A percentile compares a stretch with the other conserved stretches of the same genome.
Conservation (phyloP, 2,888 invertebrate genomes). For the Drosophila algonquin region DNA sequence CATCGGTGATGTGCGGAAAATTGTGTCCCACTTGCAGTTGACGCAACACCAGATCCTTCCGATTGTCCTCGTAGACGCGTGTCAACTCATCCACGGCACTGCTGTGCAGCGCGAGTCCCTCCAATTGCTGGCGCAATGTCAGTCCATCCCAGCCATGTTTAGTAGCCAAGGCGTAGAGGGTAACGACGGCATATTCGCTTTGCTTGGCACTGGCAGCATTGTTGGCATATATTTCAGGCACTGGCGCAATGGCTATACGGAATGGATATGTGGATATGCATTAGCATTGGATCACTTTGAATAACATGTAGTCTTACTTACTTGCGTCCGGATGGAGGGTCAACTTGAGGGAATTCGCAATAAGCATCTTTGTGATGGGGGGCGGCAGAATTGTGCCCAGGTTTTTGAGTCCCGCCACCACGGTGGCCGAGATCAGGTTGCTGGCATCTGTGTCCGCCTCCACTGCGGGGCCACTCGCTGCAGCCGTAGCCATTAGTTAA, state of each 20-base stretch:
- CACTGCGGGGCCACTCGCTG: neutral
- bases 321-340: slow-evolving; percentile 83
- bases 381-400: slow-evolving; percentile 75
- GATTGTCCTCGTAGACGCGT: slow-evolving; percentile 80
- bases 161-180: slow-evolving; percentile 79
- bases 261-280: too few species aligned
- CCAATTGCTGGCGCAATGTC: slow-evolving; percentile 76
- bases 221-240: slow-evolving; percentile 83
- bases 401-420: slow-evolving; percentile 80
- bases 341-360: slow-evolving; percentile 82
- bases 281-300: neutral
- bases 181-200: slow-evolving; percentile 82
- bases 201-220: slow-evolving; percentile 82
- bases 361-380: slow-evolving; percentile 79
- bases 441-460: slow-evolving; percentile 13
- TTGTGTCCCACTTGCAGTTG: slow-evolving; percentile 80
- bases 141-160: slow-evolving; percentile 77
- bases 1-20: slow-evolving; percentile 82
- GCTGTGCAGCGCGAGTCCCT: slow-evolving; percentile 66
- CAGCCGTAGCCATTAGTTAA: neutral
- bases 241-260: slow-evolving; percentile 80
- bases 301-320: slow-evolving; percentile 49
- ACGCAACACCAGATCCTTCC: slow-evolving; percentile 79
- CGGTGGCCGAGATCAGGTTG: slow-evolving; percentile 71
- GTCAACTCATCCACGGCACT: slow-evolving; percentile 77